Evolutionary conservation across 2,797 vertebrate species (phyloP), one percentile per base, ranked within the genome.

Genomic region (Labroides dimidiatus): DNA sequence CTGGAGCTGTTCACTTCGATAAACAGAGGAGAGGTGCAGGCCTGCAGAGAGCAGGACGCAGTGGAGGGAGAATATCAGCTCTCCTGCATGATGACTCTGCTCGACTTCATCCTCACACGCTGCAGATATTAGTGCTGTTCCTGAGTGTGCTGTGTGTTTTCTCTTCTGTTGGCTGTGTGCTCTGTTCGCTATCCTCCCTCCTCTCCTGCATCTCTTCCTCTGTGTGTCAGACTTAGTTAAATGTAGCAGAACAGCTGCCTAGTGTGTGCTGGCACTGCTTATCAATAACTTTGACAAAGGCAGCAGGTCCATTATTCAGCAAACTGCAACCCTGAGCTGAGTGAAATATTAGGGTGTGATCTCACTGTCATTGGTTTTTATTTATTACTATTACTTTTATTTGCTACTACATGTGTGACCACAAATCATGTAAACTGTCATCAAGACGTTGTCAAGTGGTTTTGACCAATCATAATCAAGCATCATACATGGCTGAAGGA

Each of bases 371-470:
- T 59, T 65, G 8, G 44, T 78, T 57, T 69, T 23, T 43, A 75
- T 75, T 76, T 20, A 81, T 80, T 60, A n/a, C n/a, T n/a, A n/a
- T n/a, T 49, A 37, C 42, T 11, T 69, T 77, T 76, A 78, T 63
- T 9, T 57, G 42, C 42, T 21, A 69, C 77, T 59, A 33, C 30
- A 80, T 10, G 41, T 52, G 17, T 45, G 30, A 33, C 62, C 37
- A 48, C 33, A 43, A 53, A 69, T 27, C 24, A 99, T 94, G 0
- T 99, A 99, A 27, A 3, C 3, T 27, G 24, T 27, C 24, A 27
- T 27, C 6, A 27, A 27, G 24, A 6, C 3, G 24, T 27, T 27
- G 24, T 27, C 24, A 27, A 27, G 24, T 3, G 6, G 24, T 27
- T 3, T 27, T 27, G 6, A 27, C 24, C 24, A 27, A 27, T 27